Evolutionary conservation across 2,113 vertebrate species (phyloP).

Genomic region (Lasiurus borealis): DNA sequence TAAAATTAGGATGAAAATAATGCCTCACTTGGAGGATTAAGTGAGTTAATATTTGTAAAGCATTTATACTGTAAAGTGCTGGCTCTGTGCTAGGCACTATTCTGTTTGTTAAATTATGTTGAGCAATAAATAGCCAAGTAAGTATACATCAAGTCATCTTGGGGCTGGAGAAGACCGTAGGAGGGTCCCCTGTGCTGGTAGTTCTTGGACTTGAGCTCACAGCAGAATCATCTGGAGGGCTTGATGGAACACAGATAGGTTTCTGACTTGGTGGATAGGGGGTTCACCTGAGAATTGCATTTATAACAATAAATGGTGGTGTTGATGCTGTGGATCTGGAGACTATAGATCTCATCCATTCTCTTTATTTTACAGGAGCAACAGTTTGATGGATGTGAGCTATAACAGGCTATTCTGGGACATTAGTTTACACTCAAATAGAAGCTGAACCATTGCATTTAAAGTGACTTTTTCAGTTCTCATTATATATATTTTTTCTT

Average conservation of each 20-base stretch:
- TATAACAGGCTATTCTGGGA: too few relatives aligned
- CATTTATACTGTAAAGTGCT: neutral
- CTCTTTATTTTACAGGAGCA: neutral
- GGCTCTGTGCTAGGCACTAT: neutral
- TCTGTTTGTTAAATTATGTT: neutral
- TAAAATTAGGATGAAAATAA: neutral
- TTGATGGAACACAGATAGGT: neutral
- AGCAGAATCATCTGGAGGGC: neutral
- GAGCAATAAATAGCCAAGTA: neutral
- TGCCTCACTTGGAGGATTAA: neutral
- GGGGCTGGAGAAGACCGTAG: neutral
- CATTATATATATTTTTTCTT: neutral
- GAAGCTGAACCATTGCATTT: neutral
- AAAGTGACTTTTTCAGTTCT: neutral
- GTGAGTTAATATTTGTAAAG: neutral
- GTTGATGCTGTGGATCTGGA: accelerated
- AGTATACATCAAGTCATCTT: neutral
- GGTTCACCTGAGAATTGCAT: neutral
- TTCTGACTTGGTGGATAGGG: neutral
- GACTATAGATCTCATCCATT: neutral
- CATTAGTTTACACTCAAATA: neutral
- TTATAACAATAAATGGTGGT: neutral
- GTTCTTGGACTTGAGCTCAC: neutral
- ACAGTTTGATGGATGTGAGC: neutral
- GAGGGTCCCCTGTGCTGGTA: neutral